Evolutionary conservation across 2,888 invertebrate genomes (phyloP).

Genomic region (Polietes domitor): DNA sequence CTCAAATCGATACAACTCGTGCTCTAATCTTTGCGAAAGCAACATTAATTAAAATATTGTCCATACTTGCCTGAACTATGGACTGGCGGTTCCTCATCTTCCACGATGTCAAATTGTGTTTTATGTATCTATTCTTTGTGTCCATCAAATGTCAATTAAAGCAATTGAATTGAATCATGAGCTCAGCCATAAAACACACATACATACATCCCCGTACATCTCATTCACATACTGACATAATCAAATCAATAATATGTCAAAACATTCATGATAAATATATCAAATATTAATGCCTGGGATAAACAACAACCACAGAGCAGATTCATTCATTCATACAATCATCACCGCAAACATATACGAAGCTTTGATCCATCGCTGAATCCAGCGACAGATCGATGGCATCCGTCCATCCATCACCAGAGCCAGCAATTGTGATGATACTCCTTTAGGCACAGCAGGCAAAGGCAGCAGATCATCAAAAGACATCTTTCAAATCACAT

Average conservation of each 20-base stretch:
- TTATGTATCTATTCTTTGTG: not conserved
- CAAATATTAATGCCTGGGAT: conserved; percentile 65
- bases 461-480: conserved; percentile 42
- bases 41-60: conserved; percentile 7
- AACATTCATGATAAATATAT: conserved; percentile 66
- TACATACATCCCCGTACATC: not conserved
- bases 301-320: conserved; percentile 59
- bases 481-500: conserved; percentile 57
- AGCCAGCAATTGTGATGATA: conserved; percentile 4
- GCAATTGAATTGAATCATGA: conserved; percentile 7
- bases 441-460: not conserved
- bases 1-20: not conserved
- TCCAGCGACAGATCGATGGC: conserved; percentile 11
- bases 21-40: not conserved
- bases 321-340: not conserved
- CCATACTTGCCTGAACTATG: not conserved
- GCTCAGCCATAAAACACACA: not conserved
- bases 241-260: conserved; percentile 67
- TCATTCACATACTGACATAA: conserved; percentile 64
- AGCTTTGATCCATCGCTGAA: not conserved
- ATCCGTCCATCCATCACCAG: conserved; percentile 2
- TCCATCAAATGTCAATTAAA: conserved; percentile 19
- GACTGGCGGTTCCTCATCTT: no score
- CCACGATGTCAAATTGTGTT: not conserved
- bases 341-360: not conserved